Base-by-base conservation (phyloP, 1,140 invertebrate species). In the Bombus confusus region DNA sequence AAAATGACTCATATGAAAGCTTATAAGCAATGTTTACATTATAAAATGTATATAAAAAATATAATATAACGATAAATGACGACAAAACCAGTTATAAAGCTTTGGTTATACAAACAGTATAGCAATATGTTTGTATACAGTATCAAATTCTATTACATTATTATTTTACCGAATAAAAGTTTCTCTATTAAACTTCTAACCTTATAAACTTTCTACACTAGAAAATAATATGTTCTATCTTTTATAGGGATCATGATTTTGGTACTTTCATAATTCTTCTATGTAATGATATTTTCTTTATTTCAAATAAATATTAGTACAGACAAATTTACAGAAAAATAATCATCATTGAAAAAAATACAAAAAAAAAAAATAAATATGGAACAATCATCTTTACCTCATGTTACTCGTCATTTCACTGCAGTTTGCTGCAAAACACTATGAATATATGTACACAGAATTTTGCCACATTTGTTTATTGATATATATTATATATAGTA, bases 361-460 rank as follows among this genome's bases (percentile, higher is more conserved):
- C 18, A 28, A 59, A 5, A 12, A 5, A 59, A 76, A 4, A 52
- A 22, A 76, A 59, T n/a, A n/a, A n/a, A n/a, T n/a, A 37, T 39
- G 13, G 8, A 62, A 76, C 8, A 76, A n/a, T 59, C 5, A 43
- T 25, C 37, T 78, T 78, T 78, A 78, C 76, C 76, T 78, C 76
- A 66, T 78, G 76, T 78, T 78, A 78, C 76, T 62, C n/a, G 15
- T 1, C 37, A 10, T 78, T 64, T 31, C 15, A 43, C 10, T n/a
- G 43, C 64, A 43, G 31, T 34, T 34, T 15, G 18, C 22, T 28
- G 37, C 15, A 41, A 37, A 62, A 78, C 31, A 22, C 59, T n/a
- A 43, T 64, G 28, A 43, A 64, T 31, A 64, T 31, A 64, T 64
- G 6, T 66, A 39, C 4, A 66, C 25, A 34, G 25, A 39, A 39